These are phyloP conservation scores for Thamnophis sirtalis DNA, from an alignment of 2,113 vertebrate genomes.

Conservation along the genomic window DNA sequence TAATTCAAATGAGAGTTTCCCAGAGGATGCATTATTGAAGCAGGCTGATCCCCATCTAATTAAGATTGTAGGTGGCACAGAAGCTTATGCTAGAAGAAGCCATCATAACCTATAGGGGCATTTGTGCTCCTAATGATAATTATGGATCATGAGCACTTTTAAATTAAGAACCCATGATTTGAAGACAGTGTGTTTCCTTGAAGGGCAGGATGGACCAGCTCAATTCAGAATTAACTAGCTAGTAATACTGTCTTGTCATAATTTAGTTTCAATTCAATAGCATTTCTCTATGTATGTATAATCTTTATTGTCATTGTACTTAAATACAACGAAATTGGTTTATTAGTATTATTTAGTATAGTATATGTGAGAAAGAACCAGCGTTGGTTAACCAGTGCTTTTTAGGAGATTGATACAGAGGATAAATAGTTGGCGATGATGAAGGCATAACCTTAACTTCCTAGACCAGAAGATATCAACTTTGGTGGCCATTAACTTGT, in stretches of 20 bases:
- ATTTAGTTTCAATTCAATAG: not conserved
- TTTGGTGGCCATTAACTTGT: not conserved
- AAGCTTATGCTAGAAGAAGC: not conserved
- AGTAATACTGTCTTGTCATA: not conserved
- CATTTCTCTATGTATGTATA: not conserved
- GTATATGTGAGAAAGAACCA: not conserved
- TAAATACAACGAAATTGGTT: too few relatives aligned
- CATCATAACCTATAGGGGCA: not conserved
- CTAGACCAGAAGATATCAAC: not conserved
- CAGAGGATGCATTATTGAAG: not conserved
- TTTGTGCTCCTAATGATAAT: not conserved
- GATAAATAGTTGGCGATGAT: not conserved
- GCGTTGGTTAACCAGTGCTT: not conserved
- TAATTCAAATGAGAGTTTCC: not conserved
- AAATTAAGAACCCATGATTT: not conserved
- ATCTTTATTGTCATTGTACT: too few relatives aligned
- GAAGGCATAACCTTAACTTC: not conserved
- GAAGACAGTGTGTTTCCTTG: not conserved
- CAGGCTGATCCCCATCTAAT: not conserved
- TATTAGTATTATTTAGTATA: too few relatives aligned
- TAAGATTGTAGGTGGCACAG: not conserved
- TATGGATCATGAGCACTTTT: not conserved
- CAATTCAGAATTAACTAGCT: not conserved
- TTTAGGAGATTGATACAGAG: not conserved
- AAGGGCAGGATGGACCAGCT: not conserved